Evolutionary conservation across 2,113 vertebrate genomes (phyloP).

Genomic region (human): DNA sequence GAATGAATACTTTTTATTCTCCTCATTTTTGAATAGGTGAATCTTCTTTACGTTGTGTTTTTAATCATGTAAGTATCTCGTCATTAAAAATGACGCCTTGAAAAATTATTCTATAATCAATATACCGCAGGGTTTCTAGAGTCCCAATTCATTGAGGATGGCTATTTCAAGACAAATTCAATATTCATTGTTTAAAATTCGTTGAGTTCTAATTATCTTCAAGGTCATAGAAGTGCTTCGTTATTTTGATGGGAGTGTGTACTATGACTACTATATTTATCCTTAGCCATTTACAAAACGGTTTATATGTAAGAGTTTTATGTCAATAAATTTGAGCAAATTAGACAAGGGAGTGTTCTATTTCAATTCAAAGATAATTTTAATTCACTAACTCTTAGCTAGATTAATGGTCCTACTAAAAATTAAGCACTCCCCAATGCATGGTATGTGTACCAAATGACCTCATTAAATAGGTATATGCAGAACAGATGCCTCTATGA

Average conservation of each 20-base stretch:
- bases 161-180: not conserved
- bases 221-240: constrained; percentile 40
- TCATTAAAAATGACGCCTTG: not conserved
- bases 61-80: not conserved
- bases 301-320: constrained; percentile 14
- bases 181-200: constrained; percentile 32
- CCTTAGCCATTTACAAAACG: not conserved
- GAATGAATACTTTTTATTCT: not conserved
- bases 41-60: not conserved
- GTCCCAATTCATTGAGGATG: not conserved
- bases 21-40: not conserved
- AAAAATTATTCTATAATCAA: constrained; percentile 15
- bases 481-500: constrained; percentile 73
- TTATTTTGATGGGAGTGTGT: constrained; percentile 4
- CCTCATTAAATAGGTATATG: constrained; percentile 75
- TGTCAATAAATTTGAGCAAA: constrained; percentile 62
- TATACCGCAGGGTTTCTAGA: not conserved
- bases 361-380: constrained; percentile 70
- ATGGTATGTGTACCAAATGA: constrained; percentile 66
- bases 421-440: constrained; percentile 69
- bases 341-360: constrained; percentile 61
- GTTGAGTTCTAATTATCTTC: constrained; percentile 35
- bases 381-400: constrained; percentile 63
- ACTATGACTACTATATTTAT: constrained; percentile 22
- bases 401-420: constrained; percentile 76